A percentile compares a stretch with the other conserved stretches of the same genome.
Conservation (phyloP, 2,113 vertebrate species). For the Falcunculus frontatus region DNA sequence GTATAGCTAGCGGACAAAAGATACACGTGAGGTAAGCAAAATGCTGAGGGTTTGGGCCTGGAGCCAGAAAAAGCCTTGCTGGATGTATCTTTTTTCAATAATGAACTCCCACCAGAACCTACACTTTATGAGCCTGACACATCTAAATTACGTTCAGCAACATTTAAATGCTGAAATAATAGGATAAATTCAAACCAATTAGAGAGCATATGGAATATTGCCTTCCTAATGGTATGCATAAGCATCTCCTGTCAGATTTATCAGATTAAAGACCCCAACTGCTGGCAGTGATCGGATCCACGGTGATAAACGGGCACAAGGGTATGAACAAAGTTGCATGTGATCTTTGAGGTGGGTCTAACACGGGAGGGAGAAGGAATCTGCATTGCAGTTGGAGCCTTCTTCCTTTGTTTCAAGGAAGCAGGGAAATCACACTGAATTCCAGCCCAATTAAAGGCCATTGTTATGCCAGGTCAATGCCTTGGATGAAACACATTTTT, state of each 20-base stretch:
- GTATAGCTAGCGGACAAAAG: background rate
- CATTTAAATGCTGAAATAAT: conserved; percentile 60
- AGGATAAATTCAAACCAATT: conserved; percentile 62
- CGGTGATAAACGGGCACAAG: background rate
- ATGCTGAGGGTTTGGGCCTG: conserved; percentile 1
- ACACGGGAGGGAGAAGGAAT: background rate
- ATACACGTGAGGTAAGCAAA: conserved; percentile 7
- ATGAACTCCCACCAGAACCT: conserved; percentile 53
- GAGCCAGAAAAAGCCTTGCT: conserved; percentile 33
- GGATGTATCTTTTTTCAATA: conserved; percentile 15
- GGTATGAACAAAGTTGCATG: background rate
- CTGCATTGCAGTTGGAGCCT: conserved; percentile 51
- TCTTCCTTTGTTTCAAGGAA: conserved; percentile 38
- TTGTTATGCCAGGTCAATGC: background rate
- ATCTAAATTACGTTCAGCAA: conserved; percentile 59
- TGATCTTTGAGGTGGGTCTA: conserved; percentile 20
- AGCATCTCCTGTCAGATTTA: conserved; percentile 54
- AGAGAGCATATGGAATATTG: conserved; percentile 50
- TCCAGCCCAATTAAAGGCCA: background rate
- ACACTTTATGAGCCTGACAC: conserved; percentile 55
- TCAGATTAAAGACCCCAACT: conserved; percentile 36
- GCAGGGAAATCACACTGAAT: background rate
- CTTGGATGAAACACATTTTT: background rate
- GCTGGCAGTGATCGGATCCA: conserved; percentile 5
- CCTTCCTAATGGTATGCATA: conserved; percentile 45